Base-by-base conservation (phyloP, 2,113 vertebrate species). In the Hyla sarda region DNA sequence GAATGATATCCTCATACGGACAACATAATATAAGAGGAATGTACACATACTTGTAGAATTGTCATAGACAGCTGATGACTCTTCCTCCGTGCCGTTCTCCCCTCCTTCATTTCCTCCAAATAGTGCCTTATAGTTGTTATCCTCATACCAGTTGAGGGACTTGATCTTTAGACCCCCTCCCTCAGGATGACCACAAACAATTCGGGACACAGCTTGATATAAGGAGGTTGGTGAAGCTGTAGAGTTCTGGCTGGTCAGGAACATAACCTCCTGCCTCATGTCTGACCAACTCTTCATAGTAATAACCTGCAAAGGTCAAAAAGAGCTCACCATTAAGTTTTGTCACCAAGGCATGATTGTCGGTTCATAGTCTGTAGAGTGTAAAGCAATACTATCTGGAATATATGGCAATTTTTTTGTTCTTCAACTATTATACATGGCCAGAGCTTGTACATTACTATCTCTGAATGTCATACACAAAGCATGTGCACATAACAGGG, bases 91-190 rank as follows among this genome's bases (percentile, higher is more conserved):
- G 89, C 72, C 87, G 0, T 96, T 96, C 9, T 86, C 84, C 14
- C 76, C 56, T 37, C 83, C 85, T 81, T 74, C 67, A 25, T 13
- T 23, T 86, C 92, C 93, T 90, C 96, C 96, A 1, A 99, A 98
- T 9, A 99, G 89, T 1, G 97, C 97, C 90, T 99, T 99, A 93
- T 99, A 99, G 93, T 99, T 99, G 88, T 97, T 96, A 91, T 99
- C 98, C 88, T 99, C 98, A 0, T 98, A 99, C 97, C 98, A 99
- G 92, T 99, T 99, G 83, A 99, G 96, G 19, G 98, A 99, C 89
- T 99, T 99, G 90, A 99, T 99, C 93, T 99, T 98, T 71, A 99
- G 94, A 0, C 98, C 98, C 12, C 98, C 98, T 0, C 97, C 97
- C 88, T 99, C 98, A 0, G 98, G 98, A 69, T 99, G 97, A 2